These are phyloP conservation scores for Corapipo altera DNA, from an alignment of 2,113 vertebrate genomes.

Conservation along the genomic window DNA sequence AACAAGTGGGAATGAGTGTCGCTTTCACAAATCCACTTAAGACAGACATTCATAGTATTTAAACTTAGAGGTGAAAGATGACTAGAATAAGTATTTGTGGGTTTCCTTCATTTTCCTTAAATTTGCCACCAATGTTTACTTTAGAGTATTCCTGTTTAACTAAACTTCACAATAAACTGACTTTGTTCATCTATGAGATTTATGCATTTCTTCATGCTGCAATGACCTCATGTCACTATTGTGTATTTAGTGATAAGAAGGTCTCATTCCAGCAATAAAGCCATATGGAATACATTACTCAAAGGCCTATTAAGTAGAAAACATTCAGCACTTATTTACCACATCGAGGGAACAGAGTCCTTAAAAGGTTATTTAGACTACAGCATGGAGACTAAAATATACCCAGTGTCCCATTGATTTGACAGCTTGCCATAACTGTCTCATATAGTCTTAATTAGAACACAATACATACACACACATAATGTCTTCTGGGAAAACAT, in stretches of 20 bases:
- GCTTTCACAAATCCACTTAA: not conserved
- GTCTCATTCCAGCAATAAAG: slow-evolving; percentile 14
- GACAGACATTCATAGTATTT: not conserved
- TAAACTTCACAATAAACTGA: not conserved
- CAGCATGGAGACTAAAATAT: slow-evolving; percentile 15
- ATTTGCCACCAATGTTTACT: not conserved
- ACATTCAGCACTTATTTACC: slow-evolving; percentile 38
- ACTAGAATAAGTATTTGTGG: not conserved
- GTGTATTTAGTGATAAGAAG: slow-evolving; percentile 43
- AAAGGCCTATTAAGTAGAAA: slow-evolving; percentile 30
- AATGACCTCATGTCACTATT: not conserved
- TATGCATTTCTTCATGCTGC: not conserved
- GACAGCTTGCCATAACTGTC: slow-evolving; percentile 33
- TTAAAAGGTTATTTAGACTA: slow-evolving; percentile 60
- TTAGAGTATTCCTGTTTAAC: not conserved
- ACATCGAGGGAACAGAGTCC: slow-evolving; percentile 14
- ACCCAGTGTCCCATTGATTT: slow-evolving; percentile 8
- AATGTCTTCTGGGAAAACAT: not conserved
- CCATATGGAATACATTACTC: slow-evolving; percentile 35
- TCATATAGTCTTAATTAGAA: slow-evolving; percentile 19
- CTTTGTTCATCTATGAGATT: not conserved
- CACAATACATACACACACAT: not conserved
- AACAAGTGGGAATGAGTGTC: not conserved
- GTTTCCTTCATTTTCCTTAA: not conserved
- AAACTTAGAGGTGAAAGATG: not conserved